Evolutionary conservation across 2,113 vertebrate species (phyloP), one percentile per base, ranked within the genome.

Genomic region (Butastur rufipennis): DNA sequence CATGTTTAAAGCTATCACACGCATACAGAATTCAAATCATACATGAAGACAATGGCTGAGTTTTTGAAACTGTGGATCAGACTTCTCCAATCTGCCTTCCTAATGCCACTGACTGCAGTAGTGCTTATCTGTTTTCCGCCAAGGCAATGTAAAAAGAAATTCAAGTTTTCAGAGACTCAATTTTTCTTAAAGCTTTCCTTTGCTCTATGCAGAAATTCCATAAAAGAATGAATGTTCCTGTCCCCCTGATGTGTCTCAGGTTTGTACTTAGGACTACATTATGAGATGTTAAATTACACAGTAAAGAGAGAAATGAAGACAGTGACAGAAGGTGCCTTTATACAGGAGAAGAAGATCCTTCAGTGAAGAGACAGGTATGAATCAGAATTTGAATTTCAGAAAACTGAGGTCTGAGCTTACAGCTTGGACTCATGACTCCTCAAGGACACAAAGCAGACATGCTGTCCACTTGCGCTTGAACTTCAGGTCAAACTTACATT

Each of bases 391-490:
- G 72, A 91, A 89, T 88, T 88, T 81, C 79, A 74, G 63, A 47
- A 53, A 53, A 53, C 38, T 1, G 2, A 83, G 74, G 13, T 50
- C 27, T 43, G 74, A 81, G 82, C 58, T 93, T 32, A 32, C 27
- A 66, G 67, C 75, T 74, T 10, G 38, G 38, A 36, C 74, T 75
- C 70, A 11, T 40, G 26, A 1, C 59, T 71, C 53, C 75, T 73
- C 83, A 91, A 72, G 73, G 83, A 72, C 66, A 81, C 25, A 31
- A 8, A 68, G 72, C 50, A 71, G 59, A 50, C 0, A 0, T 11
- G 7, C 47, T 38, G 65, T 8, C 31, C 0, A 0, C 27, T 43
- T 18, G 3, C 0, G 0, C 71, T 68, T 17, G 12, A 71, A 63
- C 56, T 71, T 40, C 65, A 67, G 52, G 47, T 50, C 73, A 91